These are phyloP conservation scores for Hirudinaria manillensis DNA, from an alignment of 2,888 invertebrate species.

Conservation along the genomic window DNA sequence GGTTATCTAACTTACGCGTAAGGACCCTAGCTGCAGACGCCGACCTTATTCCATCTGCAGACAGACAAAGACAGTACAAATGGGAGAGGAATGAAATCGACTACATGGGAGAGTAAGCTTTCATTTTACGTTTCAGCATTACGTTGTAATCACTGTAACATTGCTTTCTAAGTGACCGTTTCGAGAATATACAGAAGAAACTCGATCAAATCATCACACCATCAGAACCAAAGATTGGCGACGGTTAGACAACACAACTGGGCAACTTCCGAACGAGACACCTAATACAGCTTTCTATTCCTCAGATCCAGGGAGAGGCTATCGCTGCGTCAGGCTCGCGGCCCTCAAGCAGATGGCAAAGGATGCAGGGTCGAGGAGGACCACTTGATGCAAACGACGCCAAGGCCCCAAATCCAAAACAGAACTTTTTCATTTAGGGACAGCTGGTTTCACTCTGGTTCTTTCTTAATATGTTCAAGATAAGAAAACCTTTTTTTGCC, in stretches of 20 bases:
- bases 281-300: background rate
- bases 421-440: too few relatives aligned
- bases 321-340: background rate
- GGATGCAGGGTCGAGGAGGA: too few relatives aligned
- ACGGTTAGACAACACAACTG: too few relatives aligned
- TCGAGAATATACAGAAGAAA: conserved; percentile 31
- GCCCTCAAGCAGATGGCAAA: conserved; percentile 14
- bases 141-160: background rate
- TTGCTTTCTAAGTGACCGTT: conserved; percentile 22
- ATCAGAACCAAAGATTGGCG: too few relatives aligned
- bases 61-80: conserved; percentile 29
- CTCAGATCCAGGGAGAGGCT: too few relatives aligned
- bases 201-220: conserved; percentile 27
- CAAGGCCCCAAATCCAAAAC: too few relatives aligned
- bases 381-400: too few relatives aligned
- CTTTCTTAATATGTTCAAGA: too few relatives aligned
- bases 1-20: conserved; percentile 24
- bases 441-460: too few relatives aligned
- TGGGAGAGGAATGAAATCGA: conserved; percentile 32
- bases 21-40: conserved; percentile 16
- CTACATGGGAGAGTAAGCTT: conserved; percentile 28
- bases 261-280: too few relatives aligned
- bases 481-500: too few relatives aligned
- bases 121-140: background rate
- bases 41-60: background rate